phyloP scores from a whole-genome alignment of 2,888 invertebrate genomes.

The Melitaea athalia region DNA sequence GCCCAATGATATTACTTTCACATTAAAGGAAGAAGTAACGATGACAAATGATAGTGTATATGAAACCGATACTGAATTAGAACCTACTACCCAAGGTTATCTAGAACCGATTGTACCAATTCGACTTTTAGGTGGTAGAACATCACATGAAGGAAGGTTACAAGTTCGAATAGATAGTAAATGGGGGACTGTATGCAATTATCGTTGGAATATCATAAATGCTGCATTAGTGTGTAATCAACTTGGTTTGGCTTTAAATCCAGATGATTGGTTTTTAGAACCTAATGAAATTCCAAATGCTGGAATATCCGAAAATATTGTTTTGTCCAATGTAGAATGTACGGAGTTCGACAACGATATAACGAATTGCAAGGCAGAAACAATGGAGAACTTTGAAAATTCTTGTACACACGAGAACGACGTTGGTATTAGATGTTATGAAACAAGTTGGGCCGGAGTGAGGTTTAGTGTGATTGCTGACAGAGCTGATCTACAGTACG shows the following conservation, averaged over 20 bases:
- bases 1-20: slow-evolving; percentile 90
- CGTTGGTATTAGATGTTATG: slow-evolving; percentile 94
- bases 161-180: slow-evolving; percentile 91
- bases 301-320: slow-evolving; percentile 88
- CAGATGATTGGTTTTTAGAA: slow-evolving; percentile 94
- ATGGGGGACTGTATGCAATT: slow-evolving; percentile 99
- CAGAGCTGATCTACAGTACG: slow-evolving; percentile 92
- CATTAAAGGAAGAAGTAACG: slow-evolving; percentile 88
- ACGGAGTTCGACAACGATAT: slow-evolving; percentile 95
- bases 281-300: slow-evolving; percentile 90
- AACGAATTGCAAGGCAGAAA: slow-evolving; percentile 92
- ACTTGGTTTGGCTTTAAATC: slow-evolving; percentile 95
- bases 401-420: slow-evolving; percentile 93
- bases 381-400: slow-evolving; percentile 90
- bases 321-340: slow-evolving; percentile 94
- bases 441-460: slow-evolving; percentile 96
- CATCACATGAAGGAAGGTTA: slow-evolving; percentile 92
- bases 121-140: slow-evolving; percentile 90
- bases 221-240: slow-evolving; percentile 98
- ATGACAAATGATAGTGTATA: slow-evolving; percentile 85
- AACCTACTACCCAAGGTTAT: slow-evolving; percentile 83
- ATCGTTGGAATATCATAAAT: slow-evolving; percentile 95
- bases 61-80: slow-evolving; percentile 81
- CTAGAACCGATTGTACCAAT: slow-evolving; percentile 86
- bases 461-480: slow-evolving; percentile 94